These are phyloP conservation scores for Anticlea derivata DNA, from an alignment of 2,888 invertebrate species.

Conservation along the genomic window DNA sequence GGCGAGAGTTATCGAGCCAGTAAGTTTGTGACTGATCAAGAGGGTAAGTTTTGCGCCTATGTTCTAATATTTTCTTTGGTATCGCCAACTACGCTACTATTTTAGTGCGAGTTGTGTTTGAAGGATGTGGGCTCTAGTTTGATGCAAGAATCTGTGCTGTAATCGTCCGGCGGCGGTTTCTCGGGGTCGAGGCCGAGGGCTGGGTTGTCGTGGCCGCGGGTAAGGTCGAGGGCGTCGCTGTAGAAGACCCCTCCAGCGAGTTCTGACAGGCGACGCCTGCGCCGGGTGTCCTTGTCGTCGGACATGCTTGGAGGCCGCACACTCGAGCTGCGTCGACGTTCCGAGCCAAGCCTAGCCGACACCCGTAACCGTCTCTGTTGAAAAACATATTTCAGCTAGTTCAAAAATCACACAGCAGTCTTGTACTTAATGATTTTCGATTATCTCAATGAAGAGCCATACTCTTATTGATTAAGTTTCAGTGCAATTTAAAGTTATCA, in stretches of 20 bases:
- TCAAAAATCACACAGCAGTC: too few relatives aligned
- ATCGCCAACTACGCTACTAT: background rate
- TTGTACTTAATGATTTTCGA: too few relatives aligned
- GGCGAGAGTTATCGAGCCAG: too few relatives aligned
- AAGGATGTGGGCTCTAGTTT: constrained; percentile 48
- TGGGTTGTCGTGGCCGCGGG: constrained; percentile 68
- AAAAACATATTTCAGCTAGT: constrained; percentile 12
- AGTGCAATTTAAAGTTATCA: too few relatives aligned
- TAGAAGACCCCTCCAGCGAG: constrained; percentile 79
- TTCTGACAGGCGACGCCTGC: constrained; percentile 74
- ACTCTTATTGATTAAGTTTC: too few relatives aligned
- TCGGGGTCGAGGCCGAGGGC: constrained; percentile 67
- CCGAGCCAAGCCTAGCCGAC: constrained; percentile 65
- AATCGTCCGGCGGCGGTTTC: constrained; percentile 58
- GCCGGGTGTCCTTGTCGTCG: constrained; percentile 74
- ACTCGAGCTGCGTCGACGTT: constrained; percentile 73
- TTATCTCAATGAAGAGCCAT: too few relatives aligned
- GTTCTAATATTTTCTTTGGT: constrained; percentile 15
- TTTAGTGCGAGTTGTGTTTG: constrained; percentile 22
- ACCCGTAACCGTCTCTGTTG: constrained; percentile 65
- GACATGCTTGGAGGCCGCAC: constrained; percentile 68
- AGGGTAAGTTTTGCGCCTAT: too few relatives aligned
- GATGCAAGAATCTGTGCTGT: constrained; percentile 49
- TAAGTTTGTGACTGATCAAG: too few relatives aligned
- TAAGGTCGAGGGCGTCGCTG: constrained; percentile 62